Evolutionary conservation across 1,140 invertebrate species (phyloP), one percentile per base, ranked within the genome.

Genomic region (Varroa destructor): DNA sequence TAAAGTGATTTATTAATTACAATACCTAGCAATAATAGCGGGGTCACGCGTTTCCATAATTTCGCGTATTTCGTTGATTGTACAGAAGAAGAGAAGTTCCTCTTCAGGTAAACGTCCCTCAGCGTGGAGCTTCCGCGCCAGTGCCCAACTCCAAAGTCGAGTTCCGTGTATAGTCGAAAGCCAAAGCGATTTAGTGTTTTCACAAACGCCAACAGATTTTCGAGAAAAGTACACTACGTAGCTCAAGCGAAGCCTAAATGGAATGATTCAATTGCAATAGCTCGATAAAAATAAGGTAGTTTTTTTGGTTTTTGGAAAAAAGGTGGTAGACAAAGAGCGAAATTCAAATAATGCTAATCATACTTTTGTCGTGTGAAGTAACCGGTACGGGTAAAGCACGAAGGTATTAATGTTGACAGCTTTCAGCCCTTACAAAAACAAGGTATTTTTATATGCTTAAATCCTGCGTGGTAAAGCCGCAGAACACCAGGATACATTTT

Each of bases 51-150:
- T 82, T 4, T 79, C 57, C 1, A 89, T 77, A 0, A 89, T 79
- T 54, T 80, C 74, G n/a, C 79, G 79, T 10, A 91, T 81, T 79
- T 91, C 89, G 54, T 81, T 74, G 43, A 84, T 79, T 1, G 86
- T 86, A 64, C 91, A 80, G 78, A 84, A 88, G 77, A 85, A 89
- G 40, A 91, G 78, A 0, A 91, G 78, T 40, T 87, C 83, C 25
- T 77, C 75, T 57, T 86, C 81, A 0, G 88, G 88, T n/a, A 92
- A 74, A 12, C 82, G 79, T 73, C 86, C 86, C 74, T 86, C 82
- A 1, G 76, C 74, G 0, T 84, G 81, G 79, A 91, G 81, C 37
- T 84, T 74, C n/a, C 80, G 74, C 0, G 82, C 86, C 4, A 91
- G 77, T 54, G 79, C 77, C 56, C 80, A 78, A 74, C 85, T 86